Conservation (phyloP, 2,113 vertebrate species). For the Rhinopithecus roxellana region DNA sequence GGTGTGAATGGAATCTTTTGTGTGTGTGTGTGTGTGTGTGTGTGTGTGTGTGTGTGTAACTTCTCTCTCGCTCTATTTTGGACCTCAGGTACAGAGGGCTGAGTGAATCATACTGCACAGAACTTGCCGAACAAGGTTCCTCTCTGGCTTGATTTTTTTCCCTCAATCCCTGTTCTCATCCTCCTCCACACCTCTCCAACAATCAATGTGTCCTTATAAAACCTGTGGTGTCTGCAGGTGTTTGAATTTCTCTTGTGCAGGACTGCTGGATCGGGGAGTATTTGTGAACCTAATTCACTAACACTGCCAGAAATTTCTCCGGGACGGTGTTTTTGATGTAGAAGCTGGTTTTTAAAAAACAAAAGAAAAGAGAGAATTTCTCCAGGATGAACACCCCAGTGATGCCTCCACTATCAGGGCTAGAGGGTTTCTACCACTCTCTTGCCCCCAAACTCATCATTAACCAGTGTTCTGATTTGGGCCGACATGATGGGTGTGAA, state of each 20-base stretch:
- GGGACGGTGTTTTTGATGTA: background rate
- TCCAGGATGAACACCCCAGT: background rate
- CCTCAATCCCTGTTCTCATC: background rate
- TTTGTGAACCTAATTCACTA: background rate
- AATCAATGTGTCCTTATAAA: background rate
- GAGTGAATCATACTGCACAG: background rate
- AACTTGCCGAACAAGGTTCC: background rate
- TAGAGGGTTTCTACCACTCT: background rate
- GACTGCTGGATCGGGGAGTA: fast-evolving
- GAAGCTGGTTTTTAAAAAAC: too few relatives aligned
- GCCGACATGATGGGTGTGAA: background rate
- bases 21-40: too few relatives aligned
- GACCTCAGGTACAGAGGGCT: background rate
- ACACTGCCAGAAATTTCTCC: background rate
- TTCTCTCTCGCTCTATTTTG: background rate
- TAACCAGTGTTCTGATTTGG: background rate
- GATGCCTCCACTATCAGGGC: too few relatives aligned
- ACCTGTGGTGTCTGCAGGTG: fast-evolving
- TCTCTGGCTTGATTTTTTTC: background rate
- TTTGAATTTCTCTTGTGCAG: background rate
- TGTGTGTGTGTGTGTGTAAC: background rate
- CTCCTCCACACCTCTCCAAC: fast-evolving
- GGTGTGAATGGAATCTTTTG: background rate
- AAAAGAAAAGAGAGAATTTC: too few relatives aligned
- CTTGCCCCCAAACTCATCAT: background rate